phyloP scores from a whole-genome alignment of 2,113 vertebrate species.

The Dascyllus trimaculatus region DNA sequence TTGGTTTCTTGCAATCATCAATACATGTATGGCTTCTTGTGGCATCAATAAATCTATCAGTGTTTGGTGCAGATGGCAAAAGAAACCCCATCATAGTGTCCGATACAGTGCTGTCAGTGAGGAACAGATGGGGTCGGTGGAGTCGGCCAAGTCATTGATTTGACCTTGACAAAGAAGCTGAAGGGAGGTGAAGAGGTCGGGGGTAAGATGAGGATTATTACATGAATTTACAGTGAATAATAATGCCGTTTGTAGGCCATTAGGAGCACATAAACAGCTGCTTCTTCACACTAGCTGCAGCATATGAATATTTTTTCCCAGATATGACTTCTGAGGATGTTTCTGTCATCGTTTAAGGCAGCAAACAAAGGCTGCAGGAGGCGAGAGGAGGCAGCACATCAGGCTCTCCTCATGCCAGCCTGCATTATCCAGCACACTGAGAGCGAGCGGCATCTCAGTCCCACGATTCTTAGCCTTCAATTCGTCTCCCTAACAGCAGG shows the following conservation, averaged over 20 bases:
- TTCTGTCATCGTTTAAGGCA: background rate
- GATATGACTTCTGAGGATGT: background rate
- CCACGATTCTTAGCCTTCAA: constrained; percentile 72
- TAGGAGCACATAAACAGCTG: too few species aligned
- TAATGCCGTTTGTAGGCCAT: too few species aligned
- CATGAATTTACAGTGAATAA: background rate
- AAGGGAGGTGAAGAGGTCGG: background rate
- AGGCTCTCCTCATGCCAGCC: constrained; percentile 25
- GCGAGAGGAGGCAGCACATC: constrained; percentile 23
- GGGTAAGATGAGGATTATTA: constrained; percentile 1
- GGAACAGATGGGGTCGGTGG: constrained; percentile 73
- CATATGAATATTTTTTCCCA: too few species aligned
- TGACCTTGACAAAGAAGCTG: constrained; percentile 71
- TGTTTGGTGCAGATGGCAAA: constrained; percentile 60
- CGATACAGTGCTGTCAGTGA: constrained; percentile 43
- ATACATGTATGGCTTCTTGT: constrained; percentile 21
- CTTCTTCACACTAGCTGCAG: too few species aligned
- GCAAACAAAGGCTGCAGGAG: constrained; percentile 26
- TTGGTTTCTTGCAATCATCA: constrained; percentile 22
- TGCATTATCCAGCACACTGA: constrained; percentile 12
- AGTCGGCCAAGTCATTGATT: constrained; percentile 74
- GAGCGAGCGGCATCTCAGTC: constrained; percentile 51
- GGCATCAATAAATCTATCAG: constrained; percentile 70
- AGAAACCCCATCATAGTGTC: constrained; percentile 17
- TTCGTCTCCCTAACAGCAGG: constrained; percentile 71